These are phyloP conservation scores for Eurytoma adleriae DNA, from an alignment of 2,888 invertebrate species.

Conservation along the genomic window DNA sequence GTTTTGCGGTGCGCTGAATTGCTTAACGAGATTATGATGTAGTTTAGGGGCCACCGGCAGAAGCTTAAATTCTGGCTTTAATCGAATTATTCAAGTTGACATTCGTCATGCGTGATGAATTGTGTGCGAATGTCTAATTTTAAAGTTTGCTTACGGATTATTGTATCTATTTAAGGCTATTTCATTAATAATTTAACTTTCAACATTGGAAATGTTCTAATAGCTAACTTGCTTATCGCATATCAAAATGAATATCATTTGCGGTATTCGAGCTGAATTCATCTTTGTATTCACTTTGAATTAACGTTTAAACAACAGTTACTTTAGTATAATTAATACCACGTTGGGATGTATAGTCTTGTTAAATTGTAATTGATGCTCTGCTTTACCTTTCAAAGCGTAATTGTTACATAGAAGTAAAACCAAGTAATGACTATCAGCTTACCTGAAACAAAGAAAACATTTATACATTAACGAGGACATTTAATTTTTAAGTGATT, in stretches of 20 bases:
- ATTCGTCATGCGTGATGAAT: background rate
- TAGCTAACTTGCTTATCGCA: background rate
- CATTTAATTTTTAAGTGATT: background rate
- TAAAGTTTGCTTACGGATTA: background rate
- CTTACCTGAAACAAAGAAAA: constrained; percentile 49
- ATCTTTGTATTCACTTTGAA: too few relatives aligned
- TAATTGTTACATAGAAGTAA: too few relatives aligned
- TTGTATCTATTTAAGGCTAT: too few relatives aligned
- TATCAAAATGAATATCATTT: too few relatives aligned
- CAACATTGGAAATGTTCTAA: background rate
- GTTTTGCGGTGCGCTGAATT: background rate
- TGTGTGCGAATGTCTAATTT: background rate
- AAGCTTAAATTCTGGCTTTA: too few relatives aligned
- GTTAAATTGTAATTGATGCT: too few relatives aligned
- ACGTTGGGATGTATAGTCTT: too few relatives aligned
- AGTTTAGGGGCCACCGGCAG: too few relatives aligned
- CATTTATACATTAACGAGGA: background rate
- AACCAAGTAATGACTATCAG: background rate
- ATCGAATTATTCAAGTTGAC: background rate
- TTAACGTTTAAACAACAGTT: too few relatives aligned
- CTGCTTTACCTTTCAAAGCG: too few relatives aligned
- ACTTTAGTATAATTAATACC: too few relatives aligned
- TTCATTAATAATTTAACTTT: background rate
- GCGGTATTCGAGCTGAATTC: too few relatives aligned
- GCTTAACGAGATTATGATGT: background rate